Percentiles rank a stretch among this genome's conserved stretches.
Evolutionary conservation across 2,888 invertebrate genomes (phyloP).

Genomic region (Ochropleura plecta): DNA sequence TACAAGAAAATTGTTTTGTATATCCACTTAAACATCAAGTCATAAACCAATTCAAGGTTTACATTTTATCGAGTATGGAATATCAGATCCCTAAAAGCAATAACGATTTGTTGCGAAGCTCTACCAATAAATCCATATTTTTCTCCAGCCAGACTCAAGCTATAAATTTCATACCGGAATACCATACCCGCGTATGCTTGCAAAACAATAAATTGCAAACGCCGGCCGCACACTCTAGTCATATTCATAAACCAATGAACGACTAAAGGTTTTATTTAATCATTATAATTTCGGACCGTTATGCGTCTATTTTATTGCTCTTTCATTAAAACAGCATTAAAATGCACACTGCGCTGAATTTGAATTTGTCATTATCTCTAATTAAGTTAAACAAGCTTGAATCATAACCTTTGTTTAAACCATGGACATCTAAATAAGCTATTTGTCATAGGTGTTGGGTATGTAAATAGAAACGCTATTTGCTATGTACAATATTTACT

Average conservation of each 20-base stretch:
- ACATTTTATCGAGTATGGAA: conserved; percentile 63
- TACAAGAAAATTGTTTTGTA: neutral
- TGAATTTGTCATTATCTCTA: conserved; percentile 30
- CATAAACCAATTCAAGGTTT: conserved; percentile 46
- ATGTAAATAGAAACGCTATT: neutral
- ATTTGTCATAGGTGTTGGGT: neutral
- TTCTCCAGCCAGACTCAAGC: conserved; percentile 81
- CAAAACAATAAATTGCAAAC: conserved; percentile 85
- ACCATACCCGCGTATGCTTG: conserved; percentile 81
- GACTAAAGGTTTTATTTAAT: conserved; percentile 74
- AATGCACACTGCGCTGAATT: conserved; percentile 12
- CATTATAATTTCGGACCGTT: conserved; percentile 55
- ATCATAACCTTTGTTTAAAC: neutral
- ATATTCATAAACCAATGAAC: conserved; percentile 75
- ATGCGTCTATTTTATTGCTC: conserved; percentile 47
- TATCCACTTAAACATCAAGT: conserved; percentile 8
- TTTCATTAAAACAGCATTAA: conserved; percentile 40
- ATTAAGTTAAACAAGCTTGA: conserved; percentile 27
- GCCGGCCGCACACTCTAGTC: conserved; percentile 76
- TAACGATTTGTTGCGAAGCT: conserved; percentile 80
- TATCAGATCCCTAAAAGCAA: conserved; percentile 72
- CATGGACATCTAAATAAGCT: neutral
- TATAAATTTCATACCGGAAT: conserved; percentile 82
- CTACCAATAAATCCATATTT: conserved; percentile 84
- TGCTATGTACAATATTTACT: neutral